Evolutionary conservation across 1,140 invertebrate species (phyloP), one percentile per base, ranked within the genome.

Genomic region (Protaetia brevitarsis): DNA sequence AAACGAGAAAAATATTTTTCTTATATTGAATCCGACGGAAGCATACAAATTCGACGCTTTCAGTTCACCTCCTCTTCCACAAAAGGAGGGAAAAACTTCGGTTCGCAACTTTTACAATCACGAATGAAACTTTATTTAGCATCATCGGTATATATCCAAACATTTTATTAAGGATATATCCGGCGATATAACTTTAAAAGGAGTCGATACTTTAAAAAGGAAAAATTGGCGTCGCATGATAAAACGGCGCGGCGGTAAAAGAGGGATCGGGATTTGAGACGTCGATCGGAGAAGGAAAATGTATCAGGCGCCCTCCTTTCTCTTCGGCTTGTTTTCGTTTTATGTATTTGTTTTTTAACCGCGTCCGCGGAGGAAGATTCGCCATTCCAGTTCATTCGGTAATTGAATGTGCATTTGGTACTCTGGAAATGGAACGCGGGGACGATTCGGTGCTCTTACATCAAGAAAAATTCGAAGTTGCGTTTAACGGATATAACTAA

Each of bases 91-190:
- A 23, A 23, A 51, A 51, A 51, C 19, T 51, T 51, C 19, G 41
- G 16, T 51, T 51, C 41, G 26, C 41, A 51, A 51, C 41, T 51
- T 51, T 51, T 51, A 51, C 41, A 51, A 51, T 51, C 41, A 23
- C 41, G 41, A 51, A 51, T 51, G 41, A 51, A 51, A 51, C 41
- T 51, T 51, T 51, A 51, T 51, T 51, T 51, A 51, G 41, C 41
- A 51, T 51, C 41, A 51, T 51, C 41, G 41, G 41, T 51, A 19
- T 51, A 51, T 51, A 51, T 51, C 41, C 41, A 51, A 51, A 51
- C 41, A 51, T 51, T 51, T 51, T 51, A 51, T 51, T 51, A 51
- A 51, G 26, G 41, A 51, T 51, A 51, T 51, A 51, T 51, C 41
- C 41, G 41, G 41, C 41, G 41, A 51, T 51, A 51, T 51, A 51